Evolutionary conservation across 2,888 invertebrate genomes (phyloP), one percentile per base, ranked within the genome.

Genomic region (Chrysodeixis includens): DNA sequence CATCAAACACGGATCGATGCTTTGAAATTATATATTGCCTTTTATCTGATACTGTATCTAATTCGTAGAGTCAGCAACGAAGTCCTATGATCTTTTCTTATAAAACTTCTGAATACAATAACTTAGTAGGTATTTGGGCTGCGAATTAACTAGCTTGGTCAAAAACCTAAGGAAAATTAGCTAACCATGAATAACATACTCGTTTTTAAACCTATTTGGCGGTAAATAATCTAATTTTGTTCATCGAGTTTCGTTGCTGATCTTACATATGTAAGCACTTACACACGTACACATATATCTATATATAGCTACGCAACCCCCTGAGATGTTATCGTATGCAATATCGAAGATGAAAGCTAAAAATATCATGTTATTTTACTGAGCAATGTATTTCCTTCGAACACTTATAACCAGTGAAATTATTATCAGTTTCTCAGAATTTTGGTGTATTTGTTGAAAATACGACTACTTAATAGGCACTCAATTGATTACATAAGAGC

Each of bases 311-410:
- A 56, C 32, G 20, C 35, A 60, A 55, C 32, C 67, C 73, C 73
- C 54, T 60, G 71, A 46, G 66, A 66, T 66, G 62, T 65, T 75
- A 60, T 66, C 56, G 64, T 62, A 69, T 70, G 64, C 68, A 70
- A 73, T 55, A 51, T 68, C 58, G 54, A 55, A 76, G 71, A 79
- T 71, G 68, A 73, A 78, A 68, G 68, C 60, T 65, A 66, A 66
- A 62, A 77, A 64, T 64, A 54, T 66, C 49, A 62, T 69, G 72
- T 59, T 68, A 35, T 66, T 69, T 66, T 66, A 53, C 53, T 49
- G 62, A 62, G 63, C 66, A 30, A 56, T 44, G 44, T 62, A 14
- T 69, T 76, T 55, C 2, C 53, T 56, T 70, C 49, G 30, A 40
- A 26, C 12, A 26, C 32, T 30, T 40, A 14, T 40, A 35, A 40